Base-by-base conservation (phyloP, 2,797 vertebrate species). In the Enteromius trimaculatus region DNA sequence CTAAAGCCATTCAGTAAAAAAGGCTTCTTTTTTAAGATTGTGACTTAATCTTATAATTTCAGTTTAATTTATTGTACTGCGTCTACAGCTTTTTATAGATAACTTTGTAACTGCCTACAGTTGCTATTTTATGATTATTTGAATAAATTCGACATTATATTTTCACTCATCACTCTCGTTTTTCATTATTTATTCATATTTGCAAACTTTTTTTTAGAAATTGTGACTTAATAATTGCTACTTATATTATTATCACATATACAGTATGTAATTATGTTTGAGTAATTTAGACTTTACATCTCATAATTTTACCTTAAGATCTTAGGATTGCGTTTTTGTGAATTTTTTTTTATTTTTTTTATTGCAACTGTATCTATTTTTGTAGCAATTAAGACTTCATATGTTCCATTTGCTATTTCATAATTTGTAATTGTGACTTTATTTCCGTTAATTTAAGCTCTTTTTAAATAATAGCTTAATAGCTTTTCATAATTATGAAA, bases 1-100 rank as follows among this genome's bases (percentile, higher is more conserved):
- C 92, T 91, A 88, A 88, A 93, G 85, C 85, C 87, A 87, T 92
- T 94, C 86, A 87, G 87, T 82, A 85, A 78, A 71, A 64, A 23
- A 26, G 76, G 31, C 58, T 58, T 69, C 6, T 64, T 29, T 62
- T 66, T 66, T 70, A 7, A 47, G n/a, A 26, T 17, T 47, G 68
- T 26, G 14, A 42, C 19, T 37, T 42, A 14, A 23, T 69, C 13
- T 3, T 68, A n/a, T 3, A 14, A 42, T 5, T 16, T 3, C 0
- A 44, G 23, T 6, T 70, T 70, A 16, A 70, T 16, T 17, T 17
- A 8, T 2, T 23, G 21, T 58, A 58, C 9, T 10, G 53, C 0
- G 3, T 58, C 21, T 23, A 58, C 3, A 9, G 23, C 9, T 11
- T 23, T 23, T 58, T 49, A 49, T 17, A 17, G 17, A 51, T 39